Conservation (phyloP, 1,140 invertebrate species). For the Habropoda laboriosa region DNA sequence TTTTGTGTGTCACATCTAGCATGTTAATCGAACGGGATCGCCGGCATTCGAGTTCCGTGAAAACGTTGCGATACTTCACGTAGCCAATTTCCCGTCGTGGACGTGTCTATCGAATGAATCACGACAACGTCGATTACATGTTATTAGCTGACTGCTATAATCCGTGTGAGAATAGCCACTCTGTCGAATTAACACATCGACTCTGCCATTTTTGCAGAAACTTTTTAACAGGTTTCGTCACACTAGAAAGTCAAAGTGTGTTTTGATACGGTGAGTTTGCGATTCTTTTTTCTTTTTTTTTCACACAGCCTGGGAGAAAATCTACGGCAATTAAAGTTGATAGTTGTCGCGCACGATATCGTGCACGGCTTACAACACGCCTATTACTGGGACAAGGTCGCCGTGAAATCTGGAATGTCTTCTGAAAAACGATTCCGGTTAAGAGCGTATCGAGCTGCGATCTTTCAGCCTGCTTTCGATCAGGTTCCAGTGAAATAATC, state of each 20-base stretch:
- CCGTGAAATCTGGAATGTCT: constrained; percentile 44
- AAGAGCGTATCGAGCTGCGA: neutral
- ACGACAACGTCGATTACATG: constrained; percentile 4
- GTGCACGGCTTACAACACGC: constrained; percentile 12
- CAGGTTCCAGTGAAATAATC: too few relatives aligned
- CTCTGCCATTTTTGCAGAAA: neutral
- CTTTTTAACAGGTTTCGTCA: neutral
- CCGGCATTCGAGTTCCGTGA: constrained; percentile 14
- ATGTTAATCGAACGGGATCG: constrained; percentile 32
- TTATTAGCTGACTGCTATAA: neutral
- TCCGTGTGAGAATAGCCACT: neutral
- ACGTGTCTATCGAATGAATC: constrained; percentile 42
- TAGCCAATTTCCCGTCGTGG: neutral
- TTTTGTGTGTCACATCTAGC: constrained; percentile 24
- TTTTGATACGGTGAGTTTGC: neutral
- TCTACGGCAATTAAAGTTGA: neutral
- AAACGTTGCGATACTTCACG: constrained; percentile 39
- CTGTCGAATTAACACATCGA: neutral
- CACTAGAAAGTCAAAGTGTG: neutral
- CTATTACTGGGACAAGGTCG: constrained; percentile 53
- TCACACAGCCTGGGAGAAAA: neutral
- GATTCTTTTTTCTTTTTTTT: neutral
- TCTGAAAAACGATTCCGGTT: constrained; percentile 50
- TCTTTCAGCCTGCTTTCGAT: too few relatives aligned
- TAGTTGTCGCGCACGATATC: constrained; percentile 11